Conservation (phyloP, 2,113 vertebrate genomes). For the Butastur rufipennis region DNA sequence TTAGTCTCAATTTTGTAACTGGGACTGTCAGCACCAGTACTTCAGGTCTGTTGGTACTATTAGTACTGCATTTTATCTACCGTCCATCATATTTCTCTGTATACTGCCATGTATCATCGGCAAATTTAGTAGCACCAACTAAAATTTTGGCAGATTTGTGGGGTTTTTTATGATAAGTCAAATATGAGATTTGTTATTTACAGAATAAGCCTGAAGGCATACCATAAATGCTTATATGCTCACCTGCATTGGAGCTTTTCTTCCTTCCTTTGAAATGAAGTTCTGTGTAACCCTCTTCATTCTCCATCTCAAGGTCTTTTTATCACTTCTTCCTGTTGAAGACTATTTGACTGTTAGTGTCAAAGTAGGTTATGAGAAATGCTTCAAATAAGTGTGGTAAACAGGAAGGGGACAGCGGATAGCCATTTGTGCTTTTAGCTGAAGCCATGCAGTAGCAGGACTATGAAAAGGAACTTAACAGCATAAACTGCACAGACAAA, state of each 20-base stretch:
- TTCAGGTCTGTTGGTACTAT: neutral
- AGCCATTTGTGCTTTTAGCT: neutral
- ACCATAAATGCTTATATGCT: neutral
- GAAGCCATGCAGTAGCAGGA: neutral
- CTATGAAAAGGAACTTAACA: neutral
- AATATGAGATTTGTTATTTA: neutral
- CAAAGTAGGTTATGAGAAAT: neutral
- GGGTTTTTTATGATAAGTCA: neutral
- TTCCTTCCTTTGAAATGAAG: neutral
- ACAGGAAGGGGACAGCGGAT: neutral
- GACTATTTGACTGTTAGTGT: neutral
- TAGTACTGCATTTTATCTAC: neutral
- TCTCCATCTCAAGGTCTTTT: neutral
- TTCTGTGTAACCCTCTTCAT: neutral
- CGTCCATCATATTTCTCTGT: neutral
- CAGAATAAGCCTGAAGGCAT: neutral
- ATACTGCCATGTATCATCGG: too few species aligned
- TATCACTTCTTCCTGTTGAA: neutral
- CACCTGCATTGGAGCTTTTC: neutral
- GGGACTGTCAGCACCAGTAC: neutral
- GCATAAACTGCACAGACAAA: neutral
- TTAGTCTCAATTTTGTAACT: neutral
- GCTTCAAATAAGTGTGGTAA: neutral
- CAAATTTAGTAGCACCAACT: neutral
- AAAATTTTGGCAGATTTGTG: neutral